Evolutionary conservation across 2,113 vertebrate species (phyloP).

Genomic region (Upupa epops): DNA sequence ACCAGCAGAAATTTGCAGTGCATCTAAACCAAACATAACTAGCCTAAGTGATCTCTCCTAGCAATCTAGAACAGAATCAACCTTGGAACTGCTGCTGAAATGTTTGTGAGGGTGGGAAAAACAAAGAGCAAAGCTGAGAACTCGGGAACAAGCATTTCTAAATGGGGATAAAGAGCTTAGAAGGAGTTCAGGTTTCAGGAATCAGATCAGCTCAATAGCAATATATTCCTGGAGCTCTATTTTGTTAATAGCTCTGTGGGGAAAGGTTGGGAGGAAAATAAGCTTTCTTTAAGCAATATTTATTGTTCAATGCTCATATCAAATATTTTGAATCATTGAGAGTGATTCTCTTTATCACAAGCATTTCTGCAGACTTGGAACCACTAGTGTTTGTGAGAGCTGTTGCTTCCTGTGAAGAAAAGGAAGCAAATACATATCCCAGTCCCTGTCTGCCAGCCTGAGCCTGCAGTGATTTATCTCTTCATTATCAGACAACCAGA

Average conservation of each 20-base stretch:
- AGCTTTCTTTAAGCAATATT: slow-evolving; percentile 9
- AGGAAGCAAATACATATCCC: neutral
- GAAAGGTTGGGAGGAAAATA: slow-evolving; percentile 39
- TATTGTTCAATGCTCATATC: slow-evolving; percentile 45
- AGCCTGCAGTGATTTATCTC: neutral
- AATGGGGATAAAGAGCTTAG: slow-evolving; percentile 45
- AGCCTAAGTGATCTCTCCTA: slow-evolving; percentile 14
- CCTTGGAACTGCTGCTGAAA: slow-evolving; percentile 53
- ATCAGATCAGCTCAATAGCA: slow-evolving; percentile 52
- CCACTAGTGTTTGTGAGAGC: neutral
- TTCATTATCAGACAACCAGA: neutral
- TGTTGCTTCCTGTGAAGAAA: neutral
- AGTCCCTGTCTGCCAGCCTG: neutral
- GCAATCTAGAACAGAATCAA: slow-evolving; percentile 15
- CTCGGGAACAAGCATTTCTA: slow-evolving; percentile 25
- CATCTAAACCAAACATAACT: slow-evolving; percentile 39
- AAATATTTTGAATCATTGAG: slow-evolving; percentile 55
- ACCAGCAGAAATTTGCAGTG: slow-evolving; percentile 27
- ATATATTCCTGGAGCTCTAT: slow-evolving; percentile 12
- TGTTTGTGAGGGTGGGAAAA: neutral
- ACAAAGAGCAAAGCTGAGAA: slow-evolving; percentile 12
- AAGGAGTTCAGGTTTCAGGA: slow-evolving; percentile 37
- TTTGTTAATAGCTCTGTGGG: slow-evolving; percentile 47
- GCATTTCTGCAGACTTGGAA: neutral
- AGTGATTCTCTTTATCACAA: neutral